Percentiles rank a stretch among this genome's conserved stretches.
Conservation (phyloP, 2,797 vertebrate genomes). For the Synanceia verrucosa region DNA sequence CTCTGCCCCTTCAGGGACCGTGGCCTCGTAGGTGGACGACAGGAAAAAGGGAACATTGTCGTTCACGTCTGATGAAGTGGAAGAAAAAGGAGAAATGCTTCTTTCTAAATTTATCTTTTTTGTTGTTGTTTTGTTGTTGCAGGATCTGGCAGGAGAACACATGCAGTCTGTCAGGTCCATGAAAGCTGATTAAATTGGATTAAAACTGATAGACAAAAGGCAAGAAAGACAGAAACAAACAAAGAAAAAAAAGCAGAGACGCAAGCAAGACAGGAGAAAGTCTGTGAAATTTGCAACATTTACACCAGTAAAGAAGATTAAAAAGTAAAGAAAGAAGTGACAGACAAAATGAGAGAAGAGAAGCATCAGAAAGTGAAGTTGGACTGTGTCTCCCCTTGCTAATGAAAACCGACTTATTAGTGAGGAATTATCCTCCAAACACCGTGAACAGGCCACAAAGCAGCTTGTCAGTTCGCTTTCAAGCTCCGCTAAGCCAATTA, state of each 20-base stretch:
- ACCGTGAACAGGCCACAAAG: constrained; percentile 58
- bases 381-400: constrained; percentile 20
- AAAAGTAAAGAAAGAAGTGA: background rate
- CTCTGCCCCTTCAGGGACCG: constrained; percentile 87
- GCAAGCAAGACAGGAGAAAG: background rate
- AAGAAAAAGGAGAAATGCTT: background rate
- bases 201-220: constrained; percentile 34
- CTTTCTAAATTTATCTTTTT: constrained; percentile 7
- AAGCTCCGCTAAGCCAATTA: constrained; percentile 66
- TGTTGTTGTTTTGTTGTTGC: constrained; percentile 3
- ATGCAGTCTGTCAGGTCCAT: constrained; percentile 14
- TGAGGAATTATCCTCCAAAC: constrained; percentile 56
- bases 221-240: background rate
- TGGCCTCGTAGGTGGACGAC: constrained; percentile 89
- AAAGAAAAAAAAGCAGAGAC: background rate
- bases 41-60: constrained; percentile 93
- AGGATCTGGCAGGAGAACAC: constrained; percentile 33
- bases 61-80: constrained; percentile 85
- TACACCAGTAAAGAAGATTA: constrained; percentile 2
- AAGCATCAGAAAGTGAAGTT: constrained; percentile 12
- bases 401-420: constrained; percentile 57
- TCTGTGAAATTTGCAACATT: constrained; percentile 11
- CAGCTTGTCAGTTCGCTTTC: constrained; percentile 64
- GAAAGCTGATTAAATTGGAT: constrained; percentile 50
- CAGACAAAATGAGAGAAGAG: background rate